Evolutionary conservation across 2,113 vertebrate genomes (phyloP).

Genomic region (Microcebus lehilahytsara): DNA sequence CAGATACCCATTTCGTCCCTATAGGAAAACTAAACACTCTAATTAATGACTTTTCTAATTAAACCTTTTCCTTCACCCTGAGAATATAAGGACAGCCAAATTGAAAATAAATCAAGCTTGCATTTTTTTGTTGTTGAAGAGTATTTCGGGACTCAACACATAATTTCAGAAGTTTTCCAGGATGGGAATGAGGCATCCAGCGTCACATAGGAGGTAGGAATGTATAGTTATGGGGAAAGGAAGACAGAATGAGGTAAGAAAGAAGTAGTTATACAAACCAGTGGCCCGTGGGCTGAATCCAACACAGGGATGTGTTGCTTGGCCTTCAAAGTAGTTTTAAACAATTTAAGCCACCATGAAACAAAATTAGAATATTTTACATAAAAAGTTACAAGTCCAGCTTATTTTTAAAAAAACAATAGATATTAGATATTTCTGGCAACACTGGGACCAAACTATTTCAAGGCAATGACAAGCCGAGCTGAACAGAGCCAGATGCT

Average conservation of each 20-base stretch:
- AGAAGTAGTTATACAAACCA: neutral
- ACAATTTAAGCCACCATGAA: neutral
- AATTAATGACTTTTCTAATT: slow-evolving; percentile 73
- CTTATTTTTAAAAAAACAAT: neutral
- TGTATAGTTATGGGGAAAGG: neutral
- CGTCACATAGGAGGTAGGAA: neutral
- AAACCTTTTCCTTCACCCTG: slow-evolving; percentile 62
- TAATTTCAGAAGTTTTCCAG: neutral
- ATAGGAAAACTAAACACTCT: slow-evolving; percentile 73
- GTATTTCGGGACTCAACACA: neutral
- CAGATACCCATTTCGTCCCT: slow-evolving; percentile 56
- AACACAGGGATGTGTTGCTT: neutral
- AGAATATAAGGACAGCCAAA: slow-evolving; percentile 39
- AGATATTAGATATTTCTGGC: neutral
- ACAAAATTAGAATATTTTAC: neutral
- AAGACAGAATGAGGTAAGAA: neutral
- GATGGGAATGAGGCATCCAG: neutral
- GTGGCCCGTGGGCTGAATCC: neutral
- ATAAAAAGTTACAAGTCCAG: neutral
- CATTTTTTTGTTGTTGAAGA: slow-evolving; percentile 16
- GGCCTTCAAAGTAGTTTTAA: neutral
- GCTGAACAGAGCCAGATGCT: neutral
- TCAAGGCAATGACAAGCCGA: neutral
- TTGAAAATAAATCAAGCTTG: slow-evolving; percentile 32
- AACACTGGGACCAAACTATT: neutral